These are phyloP conservation scores for Perodicticus potto DNA, from an alignment of 2,797 vertebrate genomes.

Conservation along the genomic window DNA sequence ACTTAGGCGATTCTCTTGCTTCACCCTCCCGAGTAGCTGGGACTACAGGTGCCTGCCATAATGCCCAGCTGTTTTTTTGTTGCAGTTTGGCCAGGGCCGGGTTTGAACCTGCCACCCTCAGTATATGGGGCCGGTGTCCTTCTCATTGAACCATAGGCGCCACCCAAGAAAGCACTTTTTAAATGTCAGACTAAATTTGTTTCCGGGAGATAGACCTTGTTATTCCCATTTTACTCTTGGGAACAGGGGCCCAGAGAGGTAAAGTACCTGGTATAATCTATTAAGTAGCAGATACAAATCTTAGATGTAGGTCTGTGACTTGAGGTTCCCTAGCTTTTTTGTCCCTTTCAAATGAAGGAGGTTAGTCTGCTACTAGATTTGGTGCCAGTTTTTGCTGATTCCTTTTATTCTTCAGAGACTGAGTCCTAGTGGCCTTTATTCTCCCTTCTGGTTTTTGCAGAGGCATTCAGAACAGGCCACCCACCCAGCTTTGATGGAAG, in stretches of 20 bases:
- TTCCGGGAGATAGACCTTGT: not conserved
- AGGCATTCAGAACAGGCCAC: constrained; percentile 89
- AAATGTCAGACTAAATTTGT: not conserved
- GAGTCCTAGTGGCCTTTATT: not conserved
- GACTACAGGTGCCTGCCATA: too few relatives aligned
- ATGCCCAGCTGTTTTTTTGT: too few relatives aligned
- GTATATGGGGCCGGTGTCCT: too few relatives aligned
- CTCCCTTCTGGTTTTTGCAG: constrained; percentile 84
- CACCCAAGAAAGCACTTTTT: not conserved
- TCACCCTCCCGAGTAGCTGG: too few relatives aligned
- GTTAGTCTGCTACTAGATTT: not conserved
- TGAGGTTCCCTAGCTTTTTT: not conserved
- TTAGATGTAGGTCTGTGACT: not conserved
- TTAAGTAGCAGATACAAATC: not conserved
- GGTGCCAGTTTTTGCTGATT: not conserved
- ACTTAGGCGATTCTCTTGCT: too few relatives aligned
- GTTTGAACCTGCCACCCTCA: too few relatives aligned
- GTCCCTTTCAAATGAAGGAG: not conserved
- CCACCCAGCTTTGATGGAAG: constrained; percentile 90
- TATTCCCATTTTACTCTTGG: not conserved
- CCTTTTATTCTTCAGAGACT: constrained; percentile 58
- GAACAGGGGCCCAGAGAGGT: not conserved
- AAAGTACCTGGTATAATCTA: not conserved
- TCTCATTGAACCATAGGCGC: too few relatives aligned
- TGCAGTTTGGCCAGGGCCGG: too few relatives aligned